Conservation (phyloP, 1,140 invertebrate species). For the Pseudoatta argentina region DNA sequence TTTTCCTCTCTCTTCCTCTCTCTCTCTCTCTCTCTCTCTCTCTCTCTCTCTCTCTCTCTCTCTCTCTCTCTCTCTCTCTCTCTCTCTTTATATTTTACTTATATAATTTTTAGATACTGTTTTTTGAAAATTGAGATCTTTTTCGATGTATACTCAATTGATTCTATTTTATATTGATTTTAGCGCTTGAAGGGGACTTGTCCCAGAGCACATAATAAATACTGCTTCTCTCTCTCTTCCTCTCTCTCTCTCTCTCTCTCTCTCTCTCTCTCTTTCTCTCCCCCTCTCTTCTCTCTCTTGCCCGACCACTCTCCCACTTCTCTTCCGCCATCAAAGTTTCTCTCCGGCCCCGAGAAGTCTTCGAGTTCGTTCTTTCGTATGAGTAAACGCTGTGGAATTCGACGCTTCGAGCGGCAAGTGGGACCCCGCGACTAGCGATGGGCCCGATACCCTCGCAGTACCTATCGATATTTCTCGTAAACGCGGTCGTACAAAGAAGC, state of each 20-base stretch:
- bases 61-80: too few relatives aligned
- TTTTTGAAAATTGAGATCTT: too few relatives aligned
- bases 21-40: too few relatives aligned
- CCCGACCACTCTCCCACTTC: conserved; percentile 61
- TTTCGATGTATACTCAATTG: too few relatives aligned
- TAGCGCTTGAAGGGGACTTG: too few relatives aligned
- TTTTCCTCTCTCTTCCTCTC: too few relatives aligned
- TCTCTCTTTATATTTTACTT: too few relatives aligned
- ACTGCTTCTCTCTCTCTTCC: too few relatives aligned
- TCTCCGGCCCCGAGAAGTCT: conserved; percentile 67
- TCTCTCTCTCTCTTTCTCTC: conserved; percentile 20
- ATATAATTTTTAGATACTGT: too few relatives aligned
- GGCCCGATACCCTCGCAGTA: conserved; percentile 57
- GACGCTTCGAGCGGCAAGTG: conserved; percentile 73
- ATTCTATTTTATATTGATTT: too few relatives aligned
- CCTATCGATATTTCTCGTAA: conserved; percentile 47
- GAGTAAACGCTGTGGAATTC: conserved; percentile 82
- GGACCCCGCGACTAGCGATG: conserved; percentile 57
- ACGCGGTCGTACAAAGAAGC: conserved; percentile 2
- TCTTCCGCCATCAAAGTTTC: conserved; percentile 66
- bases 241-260: not conserved
- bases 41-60: too few relatives aligned
- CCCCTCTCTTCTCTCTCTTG: conserved; percentile 52
- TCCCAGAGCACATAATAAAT: too few relatives aligned
- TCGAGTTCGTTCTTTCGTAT: conserved; percentile 78